Percentiles rank a stretch among this genome's conserved stretches.
These are phyloP conservation scores for Palloptera scutellata DNA, from an alignment of 2,888 invertebrate genomes.

Conservation along the genomic window DNA sequence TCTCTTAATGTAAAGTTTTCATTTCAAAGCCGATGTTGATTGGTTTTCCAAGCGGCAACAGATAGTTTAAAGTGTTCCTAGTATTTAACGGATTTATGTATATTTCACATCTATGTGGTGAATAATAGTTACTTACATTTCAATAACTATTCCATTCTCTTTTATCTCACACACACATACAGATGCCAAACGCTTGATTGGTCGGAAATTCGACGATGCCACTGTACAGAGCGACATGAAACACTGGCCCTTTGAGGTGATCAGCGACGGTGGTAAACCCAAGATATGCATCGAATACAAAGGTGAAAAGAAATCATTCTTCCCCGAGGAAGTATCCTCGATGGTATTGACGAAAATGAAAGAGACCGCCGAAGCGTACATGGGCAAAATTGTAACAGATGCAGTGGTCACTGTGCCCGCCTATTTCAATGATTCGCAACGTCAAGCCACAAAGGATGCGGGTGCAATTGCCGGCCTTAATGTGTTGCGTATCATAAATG, in stretches of 20 bases:
- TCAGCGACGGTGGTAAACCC: slow-evolving; percentile 81
- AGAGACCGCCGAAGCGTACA: slow-evolving; percentile 75
- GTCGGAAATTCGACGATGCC: slow-evolving; percentile 86
- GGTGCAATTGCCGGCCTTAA: slow-evolving; percentile 85
- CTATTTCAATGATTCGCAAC: slow-evolving; percentile 79
- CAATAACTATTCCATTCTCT: too few relatives aligned
- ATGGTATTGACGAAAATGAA: slow-evolving; percentile 96
- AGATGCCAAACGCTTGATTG: slow-evolving; percentile 95
- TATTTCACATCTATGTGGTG: too few relatives aligned
- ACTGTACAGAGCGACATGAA: slow-evolving; percentile 94
- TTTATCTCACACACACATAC: too few relatives aligned
- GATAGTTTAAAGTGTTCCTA: too few relatives aligned
- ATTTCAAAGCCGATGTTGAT: too few relatives aligned
- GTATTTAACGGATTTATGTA: too few relatives aligned
- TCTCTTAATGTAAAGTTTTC: too few relatives aligned
- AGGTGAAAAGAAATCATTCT: slow-evolving; percentile 88
- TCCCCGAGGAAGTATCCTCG: slow-evolving; percentile 91
- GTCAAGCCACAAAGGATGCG: slow-evolving; percentile 85
- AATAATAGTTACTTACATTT: too few relatives aligned
- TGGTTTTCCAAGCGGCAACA: too few relatives aligned
- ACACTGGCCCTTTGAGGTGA: slow-evolving; percentile 92
- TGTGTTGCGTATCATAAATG: slow-evolving; percentile 90
- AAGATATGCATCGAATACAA: slow-evolving; percentile 87
- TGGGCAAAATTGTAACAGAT: slow-evolving; percentile 73
- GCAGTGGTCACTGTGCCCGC: slow-evolving; percentile 85